phyloP scores from a whole-genome alignment of 2,113 vertebrate genomes.

The Lethenteron camtschaticum region DNA sequence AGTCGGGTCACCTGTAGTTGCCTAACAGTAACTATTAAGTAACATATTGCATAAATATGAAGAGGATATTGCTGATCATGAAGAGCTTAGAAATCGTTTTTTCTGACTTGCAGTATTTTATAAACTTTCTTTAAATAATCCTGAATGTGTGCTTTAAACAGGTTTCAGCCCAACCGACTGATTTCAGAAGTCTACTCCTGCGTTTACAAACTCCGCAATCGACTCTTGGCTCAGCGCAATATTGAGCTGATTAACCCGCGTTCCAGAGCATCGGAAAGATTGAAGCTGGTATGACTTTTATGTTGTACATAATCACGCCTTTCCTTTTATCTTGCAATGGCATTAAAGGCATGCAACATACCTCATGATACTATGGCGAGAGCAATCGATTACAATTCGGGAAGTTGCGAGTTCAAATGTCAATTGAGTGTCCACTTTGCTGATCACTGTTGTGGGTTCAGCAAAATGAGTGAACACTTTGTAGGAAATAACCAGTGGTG shows the following conservation, averaged over 20 bases:
- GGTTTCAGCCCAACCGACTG: constrained; percentile 76
- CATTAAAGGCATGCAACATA: constrained; percentile 14
- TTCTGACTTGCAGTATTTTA: constrained; percentile 11
- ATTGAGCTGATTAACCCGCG: constrained; percentile 74
- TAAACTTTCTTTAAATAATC: constrained; percentile 6
- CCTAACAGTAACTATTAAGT: too few relatives aligned
- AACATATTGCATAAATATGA: too few relatives aligned
- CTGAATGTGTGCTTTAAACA: constrained; percentile 15
- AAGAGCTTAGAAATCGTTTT: background rate
- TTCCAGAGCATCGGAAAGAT: constrained; percentile 66
- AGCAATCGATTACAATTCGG: constrained; percentile 10
- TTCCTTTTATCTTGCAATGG: constrained; percentile 9
- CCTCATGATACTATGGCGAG: constrained; percentile 15
- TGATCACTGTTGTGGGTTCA: too few relatives aligned
- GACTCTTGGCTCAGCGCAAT: constrained; percentile 79
- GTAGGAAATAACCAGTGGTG: too few relatives aligned
- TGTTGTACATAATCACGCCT: background rate
- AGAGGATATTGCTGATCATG: too few relatives aligned
- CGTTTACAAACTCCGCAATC: constrained; percentile 81
- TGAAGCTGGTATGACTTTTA: constrained; percentile 15
- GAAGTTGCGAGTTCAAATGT: too few relatives aligned
- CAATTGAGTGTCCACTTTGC: too few relatives aligned
- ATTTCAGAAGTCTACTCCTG: constrained; percentile 71
- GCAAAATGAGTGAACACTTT: too few relatives aligned
- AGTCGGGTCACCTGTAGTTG: too few relatives aligned